Percentiles rank a stretch among this genome's conserved stretches.
These are phyloP conservation scores for Crypturellus undulatus DNA, from an alignment of 2,113 vertebrate species.

Conservation along the genomic window DNA sequence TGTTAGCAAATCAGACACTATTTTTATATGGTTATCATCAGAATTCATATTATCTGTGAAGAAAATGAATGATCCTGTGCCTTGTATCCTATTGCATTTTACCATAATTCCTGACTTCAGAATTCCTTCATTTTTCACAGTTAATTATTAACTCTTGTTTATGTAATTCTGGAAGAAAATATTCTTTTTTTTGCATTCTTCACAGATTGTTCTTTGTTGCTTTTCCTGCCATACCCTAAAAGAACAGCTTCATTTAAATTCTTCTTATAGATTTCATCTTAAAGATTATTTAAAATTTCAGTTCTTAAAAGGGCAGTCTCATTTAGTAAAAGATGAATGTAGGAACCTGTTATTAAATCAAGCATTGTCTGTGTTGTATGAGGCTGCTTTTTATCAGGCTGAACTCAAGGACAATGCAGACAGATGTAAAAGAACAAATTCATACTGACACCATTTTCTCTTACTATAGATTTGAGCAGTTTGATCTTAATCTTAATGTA, in stretches of 20 bases:
- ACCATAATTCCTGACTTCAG: background rate
- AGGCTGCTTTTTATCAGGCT: background rate
- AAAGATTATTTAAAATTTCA: background rate
- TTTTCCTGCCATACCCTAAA: background rate
- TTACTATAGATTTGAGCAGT: background rate
- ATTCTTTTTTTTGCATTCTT: background rate
- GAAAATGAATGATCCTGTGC: background rate
- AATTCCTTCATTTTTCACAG: background rate
- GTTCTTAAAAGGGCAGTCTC: background rate
- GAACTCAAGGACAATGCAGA: background rate
- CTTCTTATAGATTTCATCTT: background rate
- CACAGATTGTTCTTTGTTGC: background rate
- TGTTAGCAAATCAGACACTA: background rate
- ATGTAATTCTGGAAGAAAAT: background rate
- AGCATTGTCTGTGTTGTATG: background rate
- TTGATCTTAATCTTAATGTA: background rate
- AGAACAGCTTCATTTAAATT: background rate
- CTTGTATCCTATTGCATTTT: rapidly evolving
- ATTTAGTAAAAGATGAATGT: background rate
- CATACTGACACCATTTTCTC: background rate
- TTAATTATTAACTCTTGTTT: background rate
- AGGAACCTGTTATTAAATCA: background rate
- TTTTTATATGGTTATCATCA: background rate
- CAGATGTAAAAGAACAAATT: background rate
- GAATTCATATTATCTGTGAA: background rate